Conservation (phyloP, 2,113 vertebrate species). For the Platysteira castanea region DNA sequence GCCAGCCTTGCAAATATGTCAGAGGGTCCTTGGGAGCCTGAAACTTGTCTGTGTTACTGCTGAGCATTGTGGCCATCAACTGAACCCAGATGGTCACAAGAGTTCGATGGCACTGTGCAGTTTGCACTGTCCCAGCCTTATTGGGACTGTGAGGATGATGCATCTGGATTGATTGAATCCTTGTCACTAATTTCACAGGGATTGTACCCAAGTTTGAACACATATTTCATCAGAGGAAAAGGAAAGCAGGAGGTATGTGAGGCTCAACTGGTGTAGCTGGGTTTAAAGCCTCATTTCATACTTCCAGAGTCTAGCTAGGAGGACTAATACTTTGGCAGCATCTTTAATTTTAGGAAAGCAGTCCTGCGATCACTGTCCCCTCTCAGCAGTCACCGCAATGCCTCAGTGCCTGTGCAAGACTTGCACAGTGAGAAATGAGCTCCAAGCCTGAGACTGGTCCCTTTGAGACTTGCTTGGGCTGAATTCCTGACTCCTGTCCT, state of each 20-base stretch:
- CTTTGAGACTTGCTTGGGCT: background rate
- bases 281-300: background rate
- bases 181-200: background rate
- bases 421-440: background rate
- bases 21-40: background rate
- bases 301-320: background rate
- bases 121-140: background rate
- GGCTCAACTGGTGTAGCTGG: background rate
- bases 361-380: background rate
- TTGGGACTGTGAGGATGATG: background rate
- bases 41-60: background rate
- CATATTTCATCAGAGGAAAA: background rate
- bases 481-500: slow-evolving; percentile 38
- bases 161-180: background rate
- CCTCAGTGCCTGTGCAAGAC: background rate
- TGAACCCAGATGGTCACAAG: background rate
- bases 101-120: background rate
- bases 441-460: background rate
- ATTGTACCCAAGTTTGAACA: background rate
- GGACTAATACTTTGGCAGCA: background rate
- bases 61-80: background rate
- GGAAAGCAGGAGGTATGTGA: background rate
- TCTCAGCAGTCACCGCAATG: background rate
- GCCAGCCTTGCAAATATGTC: background rate
- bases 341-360: background rate